These are phyloP conservation scores for Phymorhynchus buccinoides DNA, from an alignment of 1,140 invertebrate species.

Conservation along the genomic window DNA sequence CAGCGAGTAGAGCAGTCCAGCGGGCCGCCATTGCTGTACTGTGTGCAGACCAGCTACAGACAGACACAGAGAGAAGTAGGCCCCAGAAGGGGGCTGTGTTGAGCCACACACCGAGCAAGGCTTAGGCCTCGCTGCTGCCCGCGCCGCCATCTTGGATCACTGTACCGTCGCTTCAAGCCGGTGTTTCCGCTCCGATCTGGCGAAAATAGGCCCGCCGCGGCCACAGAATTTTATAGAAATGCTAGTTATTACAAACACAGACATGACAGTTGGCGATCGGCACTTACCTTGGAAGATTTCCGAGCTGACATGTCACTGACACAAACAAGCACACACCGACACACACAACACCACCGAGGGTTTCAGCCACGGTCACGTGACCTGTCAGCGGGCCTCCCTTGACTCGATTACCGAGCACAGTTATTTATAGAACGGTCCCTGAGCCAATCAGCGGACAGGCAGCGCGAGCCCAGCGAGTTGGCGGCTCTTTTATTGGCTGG, in stretches of 20 bases:
- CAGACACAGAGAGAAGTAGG: too few species aligned
- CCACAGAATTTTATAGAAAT: not conserved
- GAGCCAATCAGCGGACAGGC: not conserved
- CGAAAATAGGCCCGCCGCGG: not conserved
- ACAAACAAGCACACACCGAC: not conserved
- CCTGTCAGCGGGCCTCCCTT: conserved; percentile 11
- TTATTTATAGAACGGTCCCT: conserved; percentile 28
- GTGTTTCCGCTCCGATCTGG: not conserved
- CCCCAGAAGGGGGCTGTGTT: too few species aligned
- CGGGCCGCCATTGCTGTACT: conserved; percentile 11
- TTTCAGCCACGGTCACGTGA: conserved; percentile 30
- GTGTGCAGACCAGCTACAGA: not conserved
- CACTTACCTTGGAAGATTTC: not conserved
- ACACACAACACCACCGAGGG: not conserved
- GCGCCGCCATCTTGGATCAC: conserved; percentile 15
- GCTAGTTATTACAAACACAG: not conserved
- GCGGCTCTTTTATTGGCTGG: not conserved
- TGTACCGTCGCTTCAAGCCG: not conserved
- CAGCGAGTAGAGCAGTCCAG: not conserved
- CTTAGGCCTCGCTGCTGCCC: not conserved
- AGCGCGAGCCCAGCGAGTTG: not conserved
- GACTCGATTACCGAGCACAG: conserved; percentile 13
- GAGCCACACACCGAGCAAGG: not conserved
- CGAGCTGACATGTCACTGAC: too few species aligned
- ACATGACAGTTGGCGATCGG: not conserved